Percentiles rank a stretch among this genome's conserved stretches.
These are phyloP conservation scores for Yponomeuta plumbellus DNA, from an alignment of 2,888 invertebrate genomes.

Conservation along the genomic window DNA sequence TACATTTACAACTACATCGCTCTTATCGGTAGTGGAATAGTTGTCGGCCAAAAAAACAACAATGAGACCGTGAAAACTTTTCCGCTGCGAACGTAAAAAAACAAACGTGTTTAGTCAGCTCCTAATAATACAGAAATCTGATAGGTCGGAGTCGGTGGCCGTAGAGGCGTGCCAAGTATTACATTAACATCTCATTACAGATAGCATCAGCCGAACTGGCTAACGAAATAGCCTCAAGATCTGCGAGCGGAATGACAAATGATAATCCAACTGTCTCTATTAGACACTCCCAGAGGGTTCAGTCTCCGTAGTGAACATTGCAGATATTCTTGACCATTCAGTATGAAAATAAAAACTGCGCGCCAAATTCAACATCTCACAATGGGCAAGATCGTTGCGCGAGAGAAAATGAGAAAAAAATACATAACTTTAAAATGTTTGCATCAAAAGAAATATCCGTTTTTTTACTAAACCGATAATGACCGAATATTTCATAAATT, in stretches of 20 bases:
- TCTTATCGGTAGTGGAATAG: neutral
- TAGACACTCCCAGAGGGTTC: neutral
- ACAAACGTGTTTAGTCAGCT: constrained; percentile 5
- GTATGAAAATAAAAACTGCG: neutral
- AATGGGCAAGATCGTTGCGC: neutral
- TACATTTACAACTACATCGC: neutral
- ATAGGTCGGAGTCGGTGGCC: constrained; percentile 43
- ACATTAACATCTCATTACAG: constrained; percentile 67
- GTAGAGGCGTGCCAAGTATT: constrained; percentile 61
- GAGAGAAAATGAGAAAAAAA: too few species aligned
- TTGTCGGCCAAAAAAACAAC: constrained; percentile 21
- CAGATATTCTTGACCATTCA: neutral
- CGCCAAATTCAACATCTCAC: neutral
- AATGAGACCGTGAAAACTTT: constrained; percentile 36
- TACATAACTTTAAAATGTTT: too few species aligned
- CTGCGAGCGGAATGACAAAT: constrained; percentile 37
- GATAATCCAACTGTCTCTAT: constrained; percentile 31
- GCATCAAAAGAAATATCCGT: too few species aligned
- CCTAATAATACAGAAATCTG: constrained; percentile 55
- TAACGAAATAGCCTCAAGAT: constrained; percentile 35
- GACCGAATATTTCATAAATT: too few species aligned
- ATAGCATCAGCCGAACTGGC: constrained; percentile 46
- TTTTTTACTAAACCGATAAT: too few species aligned
- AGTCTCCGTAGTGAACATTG: neutral
- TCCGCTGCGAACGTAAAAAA: constrained; percentile 5